Percentiles rank a stretch among this genome's conserved stretches.
phyloP scores from a whole-genome alignment of 2,888 invertebrate species.

The Chouioia cunea region DNA sequence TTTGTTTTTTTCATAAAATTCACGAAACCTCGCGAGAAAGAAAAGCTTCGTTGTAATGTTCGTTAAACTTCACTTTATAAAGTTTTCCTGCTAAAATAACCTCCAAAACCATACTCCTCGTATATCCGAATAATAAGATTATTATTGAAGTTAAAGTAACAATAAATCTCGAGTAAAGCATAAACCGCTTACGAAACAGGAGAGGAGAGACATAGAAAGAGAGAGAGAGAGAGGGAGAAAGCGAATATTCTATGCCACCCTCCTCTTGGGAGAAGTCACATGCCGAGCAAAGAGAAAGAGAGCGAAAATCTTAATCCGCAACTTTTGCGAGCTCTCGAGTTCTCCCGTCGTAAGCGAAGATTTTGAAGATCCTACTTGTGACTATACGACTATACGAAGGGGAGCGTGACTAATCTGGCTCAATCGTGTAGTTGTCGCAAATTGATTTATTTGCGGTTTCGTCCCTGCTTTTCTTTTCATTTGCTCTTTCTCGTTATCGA shows the following conservation, averaged over 20 bases:
- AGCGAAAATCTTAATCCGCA: conserved; percentile 3
- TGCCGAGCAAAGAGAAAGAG: background rate
- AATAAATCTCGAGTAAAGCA: no score
- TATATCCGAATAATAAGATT: no score
- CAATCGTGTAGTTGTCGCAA: conserved; percentile 9
- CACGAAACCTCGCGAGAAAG: no score
- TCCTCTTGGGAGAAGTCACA: background rate
- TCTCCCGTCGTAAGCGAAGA: background rate
- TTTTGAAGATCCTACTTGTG: background rate
- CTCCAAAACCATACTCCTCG: no score
- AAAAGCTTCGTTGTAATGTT: no score
- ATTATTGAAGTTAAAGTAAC: no score
- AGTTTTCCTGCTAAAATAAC: no score
- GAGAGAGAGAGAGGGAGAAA: conserved; percentile 8
- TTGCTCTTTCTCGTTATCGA: background rate
- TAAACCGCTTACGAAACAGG: no score
- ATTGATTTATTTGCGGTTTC: conserved; percentile 37
- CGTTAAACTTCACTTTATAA: no score
- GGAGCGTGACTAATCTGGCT: conserved; percentile 42
- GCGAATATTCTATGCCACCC: conserved; percentile 1
- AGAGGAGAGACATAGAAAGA: no score
- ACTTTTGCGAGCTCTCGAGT: background rate
- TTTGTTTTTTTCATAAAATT: no score
- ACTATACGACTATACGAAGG: background rate
- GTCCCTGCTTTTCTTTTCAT: background rate